phyloP scores from a whole-genome alignment of 1,140 invertebrate genomes.

The Papilio polytes region DNA sequence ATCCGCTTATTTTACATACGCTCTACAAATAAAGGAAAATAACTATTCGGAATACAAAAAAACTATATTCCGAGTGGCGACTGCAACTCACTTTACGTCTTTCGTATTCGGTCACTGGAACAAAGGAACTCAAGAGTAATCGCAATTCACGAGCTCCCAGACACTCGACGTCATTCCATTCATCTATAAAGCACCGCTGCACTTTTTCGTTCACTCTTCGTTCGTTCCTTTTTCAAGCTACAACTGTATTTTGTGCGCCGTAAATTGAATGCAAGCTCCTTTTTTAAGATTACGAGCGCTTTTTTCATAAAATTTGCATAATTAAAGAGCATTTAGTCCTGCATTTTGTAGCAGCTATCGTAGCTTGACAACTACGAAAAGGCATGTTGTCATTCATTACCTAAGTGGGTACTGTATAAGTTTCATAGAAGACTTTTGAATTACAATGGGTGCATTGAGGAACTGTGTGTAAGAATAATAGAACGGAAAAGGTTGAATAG shows the following conservation, averaged over 20 bases:
- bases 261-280: conserved; percentile 32
- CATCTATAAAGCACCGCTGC: conserved; percentile 35
- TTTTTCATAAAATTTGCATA: conserved; percentile 15
- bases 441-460: no score
- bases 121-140: conserved; percentile 34
- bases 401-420: neutral
- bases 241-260: conserved; percentile 35
- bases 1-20: neutral
- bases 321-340: neutral
- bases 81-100: conserved; percentile 34
- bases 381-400: neutral
- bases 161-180: conserved; percentile 35
- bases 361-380: conserved; percentile 42
- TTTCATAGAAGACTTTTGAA: no score
- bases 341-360: neutral
- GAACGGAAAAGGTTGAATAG: no score
- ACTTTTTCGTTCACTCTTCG: conserved; percentile 37
- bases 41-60: neutral
- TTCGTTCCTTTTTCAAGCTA: conserved; percentile 33
- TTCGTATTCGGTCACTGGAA: conserved; percentile 38
- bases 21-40: conserved; percentile 22
- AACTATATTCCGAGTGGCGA: conserved; percentile 6
- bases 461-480: no score
- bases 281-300: conserved; percentile 12
- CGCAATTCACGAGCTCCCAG: conserved; percentile 35